phyloP scores from a whole-genome alignment of 2,888 invertebrate species.

The Athalia cordata region DNA sequence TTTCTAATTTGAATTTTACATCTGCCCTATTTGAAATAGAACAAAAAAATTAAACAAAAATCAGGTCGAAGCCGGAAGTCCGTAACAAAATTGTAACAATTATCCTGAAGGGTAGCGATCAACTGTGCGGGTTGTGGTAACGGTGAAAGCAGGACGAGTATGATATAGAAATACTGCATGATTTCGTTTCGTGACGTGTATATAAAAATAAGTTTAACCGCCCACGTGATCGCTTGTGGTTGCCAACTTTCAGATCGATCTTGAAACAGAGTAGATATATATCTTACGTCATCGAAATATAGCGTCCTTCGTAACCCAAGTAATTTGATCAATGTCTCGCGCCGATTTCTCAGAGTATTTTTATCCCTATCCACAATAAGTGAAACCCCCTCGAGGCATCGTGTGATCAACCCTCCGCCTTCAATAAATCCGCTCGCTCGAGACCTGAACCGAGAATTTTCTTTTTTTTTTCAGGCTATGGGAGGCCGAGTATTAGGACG shows the following conservation, averaged over 20 bases:
- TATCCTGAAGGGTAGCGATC: conserved; percentile 21
- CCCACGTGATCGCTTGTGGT: conserved; percentile 19
- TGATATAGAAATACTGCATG: not conserved
- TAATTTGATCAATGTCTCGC: conserved; percentile 7
- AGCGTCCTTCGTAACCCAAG: not conserved
- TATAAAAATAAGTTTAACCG: conserved; percentile 3
- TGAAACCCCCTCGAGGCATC: conserved; percentile 16
- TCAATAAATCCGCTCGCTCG: not conserved
- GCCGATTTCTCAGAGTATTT: not conserved
- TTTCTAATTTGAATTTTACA: not conserved
- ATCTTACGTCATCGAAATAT: conserved; percentile 9
- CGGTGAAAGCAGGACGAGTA: conserved; percentile 27
- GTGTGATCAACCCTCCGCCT: not conserved
- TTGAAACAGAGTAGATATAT: conserved; percentile 27
- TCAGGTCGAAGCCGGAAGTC: conserved; percentile 9
- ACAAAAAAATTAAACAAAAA: not conserved
- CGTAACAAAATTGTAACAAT: conserved; percentile 26
- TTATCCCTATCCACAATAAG: not conserved
- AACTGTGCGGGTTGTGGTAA: not conserved
- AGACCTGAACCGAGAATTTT: not conserved
- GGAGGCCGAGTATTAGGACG: conserved; percentile 3
- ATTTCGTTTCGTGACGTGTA: not conserved
- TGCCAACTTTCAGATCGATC: conserved; percentile 18
- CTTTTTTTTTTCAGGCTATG: conserved; percentile 20
- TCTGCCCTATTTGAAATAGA: not conserved